These are phyloP conservation scores for Miltochrista miniata DNA, from an alignment of 2,888 invertebrate species.

Conservation along the genomic window DNA sequence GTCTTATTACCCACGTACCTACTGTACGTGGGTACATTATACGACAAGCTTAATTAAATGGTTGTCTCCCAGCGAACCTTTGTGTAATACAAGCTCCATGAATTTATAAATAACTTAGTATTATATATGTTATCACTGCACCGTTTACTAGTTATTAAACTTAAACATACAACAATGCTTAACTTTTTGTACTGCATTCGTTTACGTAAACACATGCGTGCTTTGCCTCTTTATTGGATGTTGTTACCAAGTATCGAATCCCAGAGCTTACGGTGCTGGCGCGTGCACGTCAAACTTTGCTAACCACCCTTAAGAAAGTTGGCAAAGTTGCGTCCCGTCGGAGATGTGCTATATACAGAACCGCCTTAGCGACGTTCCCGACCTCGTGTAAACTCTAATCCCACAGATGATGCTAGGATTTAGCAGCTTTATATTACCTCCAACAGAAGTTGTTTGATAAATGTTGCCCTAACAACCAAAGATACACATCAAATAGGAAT, in stretches of 20 bases:
- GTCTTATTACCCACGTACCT: too few relatives aligned
- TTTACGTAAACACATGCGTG: slow-evolving; percentile 48
- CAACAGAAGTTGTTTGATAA: slow-evolving; percentile 67
- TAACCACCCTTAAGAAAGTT: slow-evolving; percentile 82
- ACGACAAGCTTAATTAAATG: too few relatives aligned
- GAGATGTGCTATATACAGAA: slow-evolving; percentile 69
- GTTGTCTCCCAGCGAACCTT: too few relatives aligned
- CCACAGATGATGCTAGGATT: slow-evolving; percentile 78
- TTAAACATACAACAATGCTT: slow-evolving; percentile 7
- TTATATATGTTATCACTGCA: too few relatives aligned
- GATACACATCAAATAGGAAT: slow-evolving; percentile 28
- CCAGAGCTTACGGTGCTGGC: slow-evolving; percentile 75
- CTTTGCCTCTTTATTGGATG: slow-evolving; percentile 63
- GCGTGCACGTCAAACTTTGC: slow-evolving; percentile 80
- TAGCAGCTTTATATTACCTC: slow-evolving; percentile 74
- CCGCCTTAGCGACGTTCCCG: slow-evolving; percentile 59
- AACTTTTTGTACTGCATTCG: slow-evolving; percentile 26
- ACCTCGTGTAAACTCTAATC: slow-evolving; percentile 79
- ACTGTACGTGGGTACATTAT: too few relatives aligned
- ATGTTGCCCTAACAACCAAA: slow-evolving; percentile 49
- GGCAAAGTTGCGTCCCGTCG: slow-evolving; percentile 73
- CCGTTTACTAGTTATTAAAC: neutral
- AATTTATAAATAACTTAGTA: too few relatives aligned
- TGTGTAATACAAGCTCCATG: too few relatives aligned
- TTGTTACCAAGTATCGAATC: slow-evolving; percentile 75